These are phyloP conservation scores for Noctua janthina DNA, from an alignment of 2,888 invertebrate genomes.

Conservation along the genomic window DNA sequence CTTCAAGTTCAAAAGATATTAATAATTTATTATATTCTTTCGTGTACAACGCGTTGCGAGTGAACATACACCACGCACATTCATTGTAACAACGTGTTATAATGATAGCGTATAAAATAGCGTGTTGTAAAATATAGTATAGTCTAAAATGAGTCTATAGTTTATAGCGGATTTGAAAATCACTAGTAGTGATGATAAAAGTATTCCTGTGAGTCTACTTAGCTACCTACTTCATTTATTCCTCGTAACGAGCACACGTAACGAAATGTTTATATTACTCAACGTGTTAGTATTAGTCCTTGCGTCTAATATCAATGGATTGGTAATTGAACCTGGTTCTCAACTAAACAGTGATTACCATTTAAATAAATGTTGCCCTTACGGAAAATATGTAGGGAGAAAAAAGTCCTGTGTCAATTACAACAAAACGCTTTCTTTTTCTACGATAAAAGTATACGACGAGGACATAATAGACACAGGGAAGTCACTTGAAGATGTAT, in stretches of 20 bases:
- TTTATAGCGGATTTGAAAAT: too few species aligned
- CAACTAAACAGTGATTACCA: background rate
- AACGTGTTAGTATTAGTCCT: constrained; percentile 14
- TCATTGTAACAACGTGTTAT: too few species aligned
- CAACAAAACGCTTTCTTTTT: constrained; percentile 20
- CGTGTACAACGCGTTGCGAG: too few species aligned
- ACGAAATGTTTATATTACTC: constrained; percentile 14
- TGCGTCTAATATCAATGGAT: background rate
- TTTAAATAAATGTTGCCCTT: constrained; percentile 32
- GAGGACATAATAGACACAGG: background rate
- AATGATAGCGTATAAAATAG: background rate
- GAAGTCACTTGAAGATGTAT: constrained; percentile 34
- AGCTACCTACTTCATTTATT: background rate
- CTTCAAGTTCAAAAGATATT: too few species aligned
- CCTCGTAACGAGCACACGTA: constrained; percentile 7
- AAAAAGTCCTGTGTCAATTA: background rate
- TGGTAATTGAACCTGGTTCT: background rate
- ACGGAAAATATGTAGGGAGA: background rate
- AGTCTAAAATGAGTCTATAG: too few species aligned
- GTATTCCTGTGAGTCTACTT: too few species aligned
- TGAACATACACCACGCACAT: too few species aligned
- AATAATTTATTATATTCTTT: too few species aligned
- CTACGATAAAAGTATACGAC: constrained; percentile 29
- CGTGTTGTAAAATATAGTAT: too few species aligned
- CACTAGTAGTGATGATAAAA: too few species aligned